Evolutionary conservation across 2,113 vertebrate species (phyloP).

Genomic region (Pollimyrus isidori): DNA sequence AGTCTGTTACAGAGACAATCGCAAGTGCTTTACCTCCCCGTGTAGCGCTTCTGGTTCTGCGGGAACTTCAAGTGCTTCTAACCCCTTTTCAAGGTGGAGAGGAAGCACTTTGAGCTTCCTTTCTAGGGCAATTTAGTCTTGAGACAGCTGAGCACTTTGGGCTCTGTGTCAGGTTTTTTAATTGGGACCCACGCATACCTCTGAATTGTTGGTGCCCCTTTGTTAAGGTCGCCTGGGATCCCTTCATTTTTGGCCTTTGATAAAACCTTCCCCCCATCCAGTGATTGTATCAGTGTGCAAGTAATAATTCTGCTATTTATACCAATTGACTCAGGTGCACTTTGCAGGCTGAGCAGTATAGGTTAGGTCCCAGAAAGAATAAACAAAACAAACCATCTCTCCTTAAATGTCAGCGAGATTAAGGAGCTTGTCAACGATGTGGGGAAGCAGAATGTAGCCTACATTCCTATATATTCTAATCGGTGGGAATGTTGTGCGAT

Average conservation of each 20-base stretch:
- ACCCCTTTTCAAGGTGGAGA: neutral
- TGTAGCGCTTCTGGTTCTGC: neutral
- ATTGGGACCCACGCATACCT: neutral
- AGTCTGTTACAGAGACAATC: neutral
- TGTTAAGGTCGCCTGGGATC: neutral
- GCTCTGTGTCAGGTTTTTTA: neutral
- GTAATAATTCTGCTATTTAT: neutral
- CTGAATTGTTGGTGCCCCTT: neutral
- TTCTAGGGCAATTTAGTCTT: neutral
- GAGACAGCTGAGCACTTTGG: neutral
- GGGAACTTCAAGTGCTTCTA: neutral
- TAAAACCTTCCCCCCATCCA: neutral
- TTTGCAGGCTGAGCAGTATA: neutral
- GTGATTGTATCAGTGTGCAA: neutral
- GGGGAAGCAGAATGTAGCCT: neutral
- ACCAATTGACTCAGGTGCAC: neutral
- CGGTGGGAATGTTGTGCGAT: neutral
- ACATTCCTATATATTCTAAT: neutral
- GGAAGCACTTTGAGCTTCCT: neutral
- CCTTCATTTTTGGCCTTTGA: neutral
- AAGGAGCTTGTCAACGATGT: neutral
- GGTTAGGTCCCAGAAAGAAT: neutral
- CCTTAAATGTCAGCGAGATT: neutral
- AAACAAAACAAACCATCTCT: neutral
- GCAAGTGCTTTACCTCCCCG: neutral